Evolutionary conservation across 1,140 invertebrate species (phyloP), one percentile per base, ranked within the genome.

Genomic region (Tribolium castaneum): DNA sequence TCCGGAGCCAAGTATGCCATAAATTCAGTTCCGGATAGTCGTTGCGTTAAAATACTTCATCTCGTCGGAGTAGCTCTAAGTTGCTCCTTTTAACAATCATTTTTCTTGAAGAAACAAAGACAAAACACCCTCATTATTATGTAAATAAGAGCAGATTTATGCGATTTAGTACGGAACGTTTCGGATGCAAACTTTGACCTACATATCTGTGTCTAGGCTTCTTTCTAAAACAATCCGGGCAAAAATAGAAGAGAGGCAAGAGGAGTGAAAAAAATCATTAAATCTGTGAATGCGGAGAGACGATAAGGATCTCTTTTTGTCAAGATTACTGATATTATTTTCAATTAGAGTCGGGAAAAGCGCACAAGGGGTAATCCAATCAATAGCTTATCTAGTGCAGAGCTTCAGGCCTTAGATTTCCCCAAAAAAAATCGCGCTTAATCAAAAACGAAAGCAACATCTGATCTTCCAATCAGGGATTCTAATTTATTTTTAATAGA

Each of bases 251-350:
- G 39, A 45, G 39, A 45, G 0, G 34, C 34, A 3, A 3, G 34
- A 39, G 1, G 34, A 39, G 16, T 2, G 16, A 19, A 19, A 30
- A 45, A 45, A 45, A 45, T 45, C 39, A 45, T 45, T 45, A 45
- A 59, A 59, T 59, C 16, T 25, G 54, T n/a, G 19, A 30, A 30
- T 19, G 19, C 10, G 54, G 22, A 59, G 16, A 10, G 54, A 19
- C 13, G 54, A 59, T 59, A 59, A 59, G 19, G 22, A 59, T 59
- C 39, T 59, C 19, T 25, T 19, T 59, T 59, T 59, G 54, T 19
- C 54, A 59, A 59, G 54, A 59, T 59, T 59, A 14, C 16, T 22
- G 54, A 59, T 59, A 59, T 59, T 59, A 59, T 59, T 59, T 59
- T 59, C 54, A 59, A 59, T 59, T 59, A 59, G 54, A 59, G 54